A percentile compares a stretch with the other conserved stretches of the same genome.
phyloP scores from a whole-genome alignment of 2,797 vertebrate species.

The Intellagama lesueurii region DNA sequence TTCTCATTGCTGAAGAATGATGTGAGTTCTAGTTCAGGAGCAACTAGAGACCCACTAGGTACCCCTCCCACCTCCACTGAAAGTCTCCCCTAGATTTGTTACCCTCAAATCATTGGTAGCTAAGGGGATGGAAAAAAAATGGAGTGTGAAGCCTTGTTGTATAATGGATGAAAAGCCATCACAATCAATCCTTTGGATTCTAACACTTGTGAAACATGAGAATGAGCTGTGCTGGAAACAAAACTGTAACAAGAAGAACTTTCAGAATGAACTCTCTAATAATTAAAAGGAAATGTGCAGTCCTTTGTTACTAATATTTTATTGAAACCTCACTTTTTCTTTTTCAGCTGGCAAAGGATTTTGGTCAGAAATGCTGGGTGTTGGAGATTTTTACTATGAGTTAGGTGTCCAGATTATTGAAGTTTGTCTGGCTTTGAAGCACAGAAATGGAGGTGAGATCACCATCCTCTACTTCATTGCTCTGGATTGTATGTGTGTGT shows the following conservation, averaged over 20 bases:
- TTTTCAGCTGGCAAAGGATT: slow-evolving; percentile 94
- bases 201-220: not conserved
- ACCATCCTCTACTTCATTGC: accelerated
- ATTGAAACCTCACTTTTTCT: not conserved
- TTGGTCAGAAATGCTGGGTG: slow-evolving; percentile 98
- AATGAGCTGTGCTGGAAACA: not conserved
- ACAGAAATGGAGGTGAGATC: slow-evolving; percentile 93
- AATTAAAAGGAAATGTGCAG: not conserved
- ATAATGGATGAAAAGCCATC: not conserved
- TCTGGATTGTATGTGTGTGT: not conserved
- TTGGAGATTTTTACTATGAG: slow-evolving; percentile 98
- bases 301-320: not conserved
- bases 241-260: not conserved
- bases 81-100: not conserved
- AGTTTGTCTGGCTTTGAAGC: slow-evolving; percentile 95
- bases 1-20: too few relatives aligned
- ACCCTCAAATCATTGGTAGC: not conserved
- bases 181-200: not conserved
- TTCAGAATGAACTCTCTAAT: not conserved
- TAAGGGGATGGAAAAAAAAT: not conserved
- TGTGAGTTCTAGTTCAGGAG: too few relatives aligned
- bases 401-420: slow-evolving; percentile 97
- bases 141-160: not conserved
- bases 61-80: too few relatives aligned
- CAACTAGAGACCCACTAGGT: too few relatives aligned